A percentile compares a stretch with the other conserved stretches of the same genome.
These are phyloP conservation scores for Rhombomys opimus DNA, from an alignment of 2,113 vertebrate genomes.

Conservation along the genomic window DNA sequence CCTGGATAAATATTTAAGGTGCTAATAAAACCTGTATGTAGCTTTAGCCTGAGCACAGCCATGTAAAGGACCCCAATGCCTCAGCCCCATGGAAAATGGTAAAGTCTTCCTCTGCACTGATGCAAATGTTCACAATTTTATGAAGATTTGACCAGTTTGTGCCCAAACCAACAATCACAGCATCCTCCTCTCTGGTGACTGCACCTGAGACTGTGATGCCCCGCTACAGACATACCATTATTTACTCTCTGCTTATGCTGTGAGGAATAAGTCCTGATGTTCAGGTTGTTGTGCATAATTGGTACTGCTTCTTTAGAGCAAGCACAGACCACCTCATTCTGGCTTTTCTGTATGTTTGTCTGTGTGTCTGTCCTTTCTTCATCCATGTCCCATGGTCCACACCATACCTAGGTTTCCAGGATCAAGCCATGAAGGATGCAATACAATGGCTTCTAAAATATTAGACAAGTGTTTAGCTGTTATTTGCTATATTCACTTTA, in stretches of 20 bases:
- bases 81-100: no score
- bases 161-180: neutral
- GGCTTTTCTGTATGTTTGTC: neutral
- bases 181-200: neutral
- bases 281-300: neutral
- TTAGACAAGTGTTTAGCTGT: neutral
- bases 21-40: no score
- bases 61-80: neutral
- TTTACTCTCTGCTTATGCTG: neutral
- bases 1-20: neutral
- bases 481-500: neutral
- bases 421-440: neutral
- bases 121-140: neutral
- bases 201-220: no score
- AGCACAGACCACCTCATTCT: neutral
- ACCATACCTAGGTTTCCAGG: neutral
- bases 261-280: neutral
- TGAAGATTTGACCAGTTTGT: neutral
- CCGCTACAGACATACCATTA: neutral
- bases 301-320: neutral
- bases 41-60: neutral
- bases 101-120: neutral
- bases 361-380: neutral
- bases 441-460: neutral
- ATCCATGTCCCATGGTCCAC: neutral